Evolutionary conservation across 2,113 vertebrate genomes (phyloP).

Genomic region (Trematocara nigrifrons): DNA sequence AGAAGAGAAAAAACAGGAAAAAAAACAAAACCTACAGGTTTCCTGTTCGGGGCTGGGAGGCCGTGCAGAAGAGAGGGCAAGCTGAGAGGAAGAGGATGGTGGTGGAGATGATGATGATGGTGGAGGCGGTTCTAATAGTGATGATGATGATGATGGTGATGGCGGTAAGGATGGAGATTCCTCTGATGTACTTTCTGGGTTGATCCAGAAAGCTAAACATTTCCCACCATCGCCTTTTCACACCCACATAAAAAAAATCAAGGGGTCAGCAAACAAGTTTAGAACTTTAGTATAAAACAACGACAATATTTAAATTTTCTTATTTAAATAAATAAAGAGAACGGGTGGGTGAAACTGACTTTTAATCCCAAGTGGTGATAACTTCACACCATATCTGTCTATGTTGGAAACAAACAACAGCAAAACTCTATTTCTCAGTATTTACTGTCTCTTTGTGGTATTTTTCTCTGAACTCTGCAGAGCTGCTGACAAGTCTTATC

Average conservation of each 20-base stretch:
- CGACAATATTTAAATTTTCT: not conserved
- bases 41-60: conserved; percentile 63
- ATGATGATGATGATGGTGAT: conserved; percentile 41
- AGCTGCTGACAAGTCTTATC: not conserved
- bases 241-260: not conserved
- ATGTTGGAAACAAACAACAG: not conserved
- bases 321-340: not conserved
- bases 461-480: not conserved
- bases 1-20: not conserved
- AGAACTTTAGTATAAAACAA: not conserved
- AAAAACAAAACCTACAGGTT: conserved; percentile 51
- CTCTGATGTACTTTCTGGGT: conserved; percentile 73
- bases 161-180: conserved; percentile 42
- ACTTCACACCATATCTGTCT: not conserved
- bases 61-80: conserved; percentile 72
- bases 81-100: conserved; percentile 62
- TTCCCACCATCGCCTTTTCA: conserved; percentile 84
- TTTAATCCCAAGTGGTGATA: not conserved
- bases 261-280: not conserved
- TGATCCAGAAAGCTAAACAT: conserved; percentile 91
- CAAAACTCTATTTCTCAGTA: not conserved
- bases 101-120: conserved; percentile 15
- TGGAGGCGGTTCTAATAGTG: conserved; percentile 48
- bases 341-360: not conserved
- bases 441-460: not conserved